phyloP scores from a whole-genome alignment of 2,113 vertebrate genomes.

The Menidia beryllina region DNA sequence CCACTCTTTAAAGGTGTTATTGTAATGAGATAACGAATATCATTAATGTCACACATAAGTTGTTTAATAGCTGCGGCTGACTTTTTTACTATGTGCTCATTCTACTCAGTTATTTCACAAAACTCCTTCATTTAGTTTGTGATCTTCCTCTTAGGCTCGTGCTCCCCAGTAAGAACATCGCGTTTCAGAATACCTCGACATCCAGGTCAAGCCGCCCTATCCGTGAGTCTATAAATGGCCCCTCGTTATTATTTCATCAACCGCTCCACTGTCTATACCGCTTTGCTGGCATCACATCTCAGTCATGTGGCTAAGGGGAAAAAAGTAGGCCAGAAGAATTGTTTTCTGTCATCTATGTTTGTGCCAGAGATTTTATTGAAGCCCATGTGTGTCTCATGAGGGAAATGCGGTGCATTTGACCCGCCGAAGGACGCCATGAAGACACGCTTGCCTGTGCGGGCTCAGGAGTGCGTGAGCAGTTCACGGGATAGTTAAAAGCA shows the following conservation, averaged over 20 bases:
- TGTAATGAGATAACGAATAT: not conserved
- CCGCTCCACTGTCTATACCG: constrained; percentile 30
- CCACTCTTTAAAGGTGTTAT: not conserved
- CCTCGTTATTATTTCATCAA: constrained; percentile 68
- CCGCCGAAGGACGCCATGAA: constrained; percentile 27
- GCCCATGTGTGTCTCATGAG: constrained; percentile 33
- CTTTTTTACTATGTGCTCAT: constrained; percentile 14
- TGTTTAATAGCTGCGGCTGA: not conserved
- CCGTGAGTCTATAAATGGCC: constrained; percentile 62
- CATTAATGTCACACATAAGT: not conserved
- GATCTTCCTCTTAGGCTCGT: constrained; percentile 10
- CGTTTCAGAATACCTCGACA: constrained; percentile 44
- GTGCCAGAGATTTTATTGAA: constrained; percentile 38
- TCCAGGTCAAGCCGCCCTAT: constrained; percentile 43
- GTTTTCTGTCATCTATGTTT: constrained; percentile 43
- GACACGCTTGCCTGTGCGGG: constrained; percentile 21
- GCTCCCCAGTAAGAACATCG: constrained; percentile 6
- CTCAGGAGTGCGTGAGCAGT: constrained; percentile 25
- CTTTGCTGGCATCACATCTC: constrained; percentile 21
- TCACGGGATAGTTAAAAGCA: constrained; percentile 42
- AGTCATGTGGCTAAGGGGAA: constrained; percentile 35
- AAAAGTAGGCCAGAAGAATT: constrained; percentile 60
- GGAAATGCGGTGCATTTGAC: constrained; percentile 30
- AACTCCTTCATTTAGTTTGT: not conserved
- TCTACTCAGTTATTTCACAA: not conserved